Conservation (phyloP, 2,888 invertebrate species). For the Eupeodes luniger region DNA sequence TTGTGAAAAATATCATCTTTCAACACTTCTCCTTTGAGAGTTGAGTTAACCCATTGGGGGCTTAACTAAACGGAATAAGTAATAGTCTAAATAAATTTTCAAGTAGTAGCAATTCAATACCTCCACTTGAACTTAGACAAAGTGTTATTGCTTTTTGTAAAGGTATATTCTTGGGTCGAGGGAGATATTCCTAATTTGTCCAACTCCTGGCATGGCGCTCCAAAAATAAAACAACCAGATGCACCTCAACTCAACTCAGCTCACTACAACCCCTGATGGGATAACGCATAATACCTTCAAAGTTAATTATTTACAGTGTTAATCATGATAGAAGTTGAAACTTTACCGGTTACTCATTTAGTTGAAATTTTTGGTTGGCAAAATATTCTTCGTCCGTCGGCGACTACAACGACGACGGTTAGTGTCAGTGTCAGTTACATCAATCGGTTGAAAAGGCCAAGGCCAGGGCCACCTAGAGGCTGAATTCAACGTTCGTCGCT, state of each 20-base stretch:
- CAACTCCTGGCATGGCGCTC: background rate
- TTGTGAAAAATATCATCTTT: conserved; percentile 66
- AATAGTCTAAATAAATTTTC: conserved; percentile 72
- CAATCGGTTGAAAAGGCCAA: conserved; percentile 29
- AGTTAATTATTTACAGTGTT: conserved; percentile 73
- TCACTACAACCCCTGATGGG: conserved; percentile 34
- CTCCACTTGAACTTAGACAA: conserved; percentile 67
- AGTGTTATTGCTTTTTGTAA: conserved; percentile 67
- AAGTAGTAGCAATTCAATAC: conserved; percentile 73
- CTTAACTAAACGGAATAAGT: conserved; percentile 55
- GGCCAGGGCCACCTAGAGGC: conserved; percentile 36
- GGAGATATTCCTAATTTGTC: background rate
- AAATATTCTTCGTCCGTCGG: conserved; percentile 8
- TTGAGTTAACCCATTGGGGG: conserved; percentile 40
- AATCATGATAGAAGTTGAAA: conserved; percentile 66
- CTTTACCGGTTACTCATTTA: conserved; percentile 59
- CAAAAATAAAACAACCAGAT: conserved; percentile 1
- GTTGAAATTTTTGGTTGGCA: conserved; percentile 36
- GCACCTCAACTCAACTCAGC: background rate
- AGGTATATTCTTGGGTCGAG: conserved; percentile 22
- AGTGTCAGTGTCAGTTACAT: conserved; percentile 67
- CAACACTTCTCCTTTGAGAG: conserved; percentile 40
- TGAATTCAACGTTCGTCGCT: background rate
- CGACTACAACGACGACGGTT: background rate
- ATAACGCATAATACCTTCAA: conserved; percentile 37